Conservation (phyloP, 2,113 vertebrate genomes). For the Petaurus breviceps region DNA sequence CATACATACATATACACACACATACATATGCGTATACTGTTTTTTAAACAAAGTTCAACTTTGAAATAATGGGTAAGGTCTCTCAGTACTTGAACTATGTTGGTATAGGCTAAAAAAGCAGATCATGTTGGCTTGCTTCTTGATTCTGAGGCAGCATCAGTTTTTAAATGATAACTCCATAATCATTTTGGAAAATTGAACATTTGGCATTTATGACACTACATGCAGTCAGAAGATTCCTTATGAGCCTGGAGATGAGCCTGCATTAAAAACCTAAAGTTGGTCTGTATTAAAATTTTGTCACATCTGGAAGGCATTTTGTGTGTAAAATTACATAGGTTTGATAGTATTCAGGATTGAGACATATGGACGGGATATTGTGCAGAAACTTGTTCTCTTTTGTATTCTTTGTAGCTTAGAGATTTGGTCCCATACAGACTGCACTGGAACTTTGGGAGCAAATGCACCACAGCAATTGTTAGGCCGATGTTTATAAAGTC, state of each 20-base stretch:
- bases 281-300: constrained; percentile 59
- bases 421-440: constrained; percentile 67
- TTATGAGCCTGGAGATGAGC: constrained; percentile 50
- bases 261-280: constrained; percentile 50
- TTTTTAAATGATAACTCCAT: constrained; percentile 60
- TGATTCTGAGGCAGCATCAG: constrained; percentile 46
- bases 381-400: constrained; percentile 69
- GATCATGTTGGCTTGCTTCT: constrained; percentile 34
- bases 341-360: constrained; percentile 66
- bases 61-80: constrained; percentile 20
- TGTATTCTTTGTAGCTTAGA: constrained; percentile 53
- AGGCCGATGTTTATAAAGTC: not conserved
- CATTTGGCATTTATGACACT: constrained; percentile 52
- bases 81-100: constrained; percentile 47
- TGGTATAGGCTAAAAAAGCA: not conserved
- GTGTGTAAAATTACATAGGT: constrained; percentile 65
- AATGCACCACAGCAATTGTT: constrained; percentile 42
- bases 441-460: constrained; percentile 63
- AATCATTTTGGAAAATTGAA: constrained; percentile 63
- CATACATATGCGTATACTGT: too few species aligned
- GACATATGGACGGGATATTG: constrained; percentile 67
- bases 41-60: not conserved
- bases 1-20: too few species aligned
- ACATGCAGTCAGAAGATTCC: constrained; percentile 56
- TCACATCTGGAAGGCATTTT: constrained; percentile 75